These are phyloP conservation scores for Oncorhynchus nerka DNA, from an alignment of 2,113 vertebrate species.

Conservation along the genomic window DNA sequence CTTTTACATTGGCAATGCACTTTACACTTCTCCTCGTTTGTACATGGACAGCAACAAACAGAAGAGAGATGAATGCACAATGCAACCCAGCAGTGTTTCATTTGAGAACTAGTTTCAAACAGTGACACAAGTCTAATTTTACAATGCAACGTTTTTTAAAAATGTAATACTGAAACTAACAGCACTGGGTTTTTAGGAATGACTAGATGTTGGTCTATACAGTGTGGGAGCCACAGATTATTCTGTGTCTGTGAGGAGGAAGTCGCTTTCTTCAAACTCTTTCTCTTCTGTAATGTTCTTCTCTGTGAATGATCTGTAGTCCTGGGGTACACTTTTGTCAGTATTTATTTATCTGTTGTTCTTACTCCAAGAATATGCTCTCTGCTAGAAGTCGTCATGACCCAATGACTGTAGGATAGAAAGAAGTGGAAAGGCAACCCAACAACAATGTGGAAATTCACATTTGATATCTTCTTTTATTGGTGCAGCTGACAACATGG, in stretches of 20 bases:
- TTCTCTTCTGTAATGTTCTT: constrained; percentile 47
- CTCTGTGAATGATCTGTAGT: constrained; percentile 45
- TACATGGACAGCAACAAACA: constrained; percentile 40
- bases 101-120: constrained; percentile 64
- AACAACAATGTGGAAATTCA: not conserved
- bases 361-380: not conserved
- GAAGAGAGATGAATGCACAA: constrained; percentile 69
- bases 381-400: not conserved
- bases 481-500: not conserved
- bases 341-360: constrained; percentile 46
- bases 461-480: not conserved
- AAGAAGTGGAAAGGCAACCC: not conserved
- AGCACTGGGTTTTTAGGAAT: constrained; percentile 7
- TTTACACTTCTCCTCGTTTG: constrained; percentile 72
- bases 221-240: constrained; percentile 30
- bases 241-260: constrained; percentile 38
- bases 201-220: constrained; percentile 42
- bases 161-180: constrained; percentile 49
- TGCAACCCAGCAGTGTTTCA: constrained; percentile 64
- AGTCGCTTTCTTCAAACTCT: constrained; percentile 46
- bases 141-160: constrained; percentile 26
- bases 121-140: constrained; percentile 63
- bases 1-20: constrained; percentile 71
- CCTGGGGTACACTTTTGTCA: constrained; percentile 33
- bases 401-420: not conserved